Evolutionary conservation across 2,113 vertebrate genomes (phyloP), one percentile per base, ranked within the genome.

Genomic region (Notarius lentiginosus): DNA sequence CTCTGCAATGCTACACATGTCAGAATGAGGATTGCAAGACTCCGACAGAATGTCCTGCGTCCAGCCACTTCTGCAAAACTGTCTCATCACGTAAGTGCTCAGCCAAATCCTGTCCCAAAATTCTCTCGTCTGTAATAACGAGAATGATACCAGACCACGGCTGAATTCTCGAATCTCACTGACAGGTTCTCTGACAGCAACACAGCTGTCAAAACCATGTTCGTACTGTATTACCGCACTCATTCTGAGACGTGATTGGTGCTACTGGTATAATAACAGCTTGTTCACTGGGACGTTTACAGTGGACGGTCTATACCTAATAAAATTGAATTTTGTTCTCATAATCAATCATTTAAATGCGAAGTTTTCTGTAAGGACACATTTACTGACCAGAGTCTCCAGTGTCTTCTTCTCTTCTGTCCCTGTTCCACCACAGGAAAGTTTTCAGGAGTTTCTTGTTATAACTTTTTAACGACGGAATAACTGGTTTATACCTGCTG

Each of bases 1-100:
- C 92, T 0, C 90, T 94, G 79, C 79, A 0, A 15, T 94, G 94
- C 85, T 93, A 79, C 87, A 90, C 84, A 22, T 95, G 94, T 0
- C 17, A 7, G 0, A 63, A 88, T 18, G 1, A 0, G 0, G 0
- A 30, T 6, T 94, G 94, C 18, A 92, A 89, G 83, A 85, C 12
- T 0, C 30, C 1, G 15, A 88, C 51, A 0, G 24, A 66, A 0
- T 94, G 93, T 53, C 81, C 86, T 0, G 0, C 0, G 0, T 1
- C 47, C 0, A 41, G 65, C 17, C 63, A 63, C 1, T 93, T 79
- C 88, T 94, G 93, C 89, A 92, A 79, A 86, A 92, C 82, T 0
- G 11, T 7, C 2, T 0, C 1, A 0, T 15, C 18, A 0, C 27
- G 93, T 94, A 80, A 88, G 82, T 7, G 41, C 24, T 73, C 20